Conservation (phyloP, 2,797 vertebrate genomes). For the Halcyon leucocephala region DNA sequence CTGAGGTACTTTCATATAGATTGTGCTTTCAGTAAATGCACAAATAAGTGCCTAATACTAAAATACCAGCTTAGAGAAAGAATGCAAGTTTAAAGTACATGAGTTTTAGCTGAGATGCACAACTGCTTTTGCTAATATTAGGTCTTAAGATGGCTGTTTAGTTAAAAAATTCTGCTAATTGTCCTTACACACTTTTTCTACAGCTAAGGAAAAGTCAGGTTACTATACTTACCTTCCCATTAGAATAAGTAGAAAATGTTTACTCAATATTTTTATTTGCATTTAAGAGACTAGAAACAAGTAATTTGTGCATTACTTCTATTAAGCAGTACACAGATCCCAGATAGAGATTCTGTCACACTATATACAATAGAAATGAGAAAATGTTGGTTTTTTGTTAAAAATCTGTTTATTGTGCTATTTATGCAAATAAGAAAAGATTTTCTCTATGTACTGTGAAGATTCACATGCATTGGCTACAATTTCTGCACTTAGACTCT, state of each 20-base stretch:
- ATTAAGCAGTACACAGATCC: background rate
- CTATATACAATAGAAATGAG: background rate
- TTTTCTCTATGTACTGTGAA: background rate
- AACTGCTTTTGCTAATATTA: background rate
- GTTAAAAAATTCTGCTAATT: background rate
- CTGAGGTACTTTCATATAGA: background rate
- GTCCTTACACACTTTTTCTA: background rate
- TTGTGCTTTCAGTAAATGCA: background rate
- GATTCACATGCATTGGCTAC: background rate
- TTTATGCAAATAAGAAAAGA: background rate
- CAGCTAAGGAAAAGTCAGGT: background rate
- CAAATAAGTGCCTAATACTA: background rate
- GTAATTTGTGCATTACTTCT: background rate
- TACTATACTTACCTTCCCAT: background rate
- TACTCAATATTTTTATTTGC: background rate
- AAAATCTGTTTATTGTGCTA: background rate
- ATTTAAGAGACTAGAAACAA: background rate
- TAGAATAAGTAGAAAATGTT: background rate
- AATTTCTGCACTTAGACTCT: background rate
- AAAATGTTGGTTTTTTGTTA: background rate
- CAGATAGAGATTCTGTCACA: background rate
- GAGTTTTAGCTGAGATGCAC: background rate
- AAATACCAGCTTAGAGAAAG: background rate
- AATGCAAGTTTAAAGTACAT: background rate
- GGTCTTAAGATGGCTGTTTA: background rate